These are phyloP conservation scores for Elmis aenea DNA, from an alignment of 2,888 invertebrate genomes.

Conservation along the genomic window DNA sequence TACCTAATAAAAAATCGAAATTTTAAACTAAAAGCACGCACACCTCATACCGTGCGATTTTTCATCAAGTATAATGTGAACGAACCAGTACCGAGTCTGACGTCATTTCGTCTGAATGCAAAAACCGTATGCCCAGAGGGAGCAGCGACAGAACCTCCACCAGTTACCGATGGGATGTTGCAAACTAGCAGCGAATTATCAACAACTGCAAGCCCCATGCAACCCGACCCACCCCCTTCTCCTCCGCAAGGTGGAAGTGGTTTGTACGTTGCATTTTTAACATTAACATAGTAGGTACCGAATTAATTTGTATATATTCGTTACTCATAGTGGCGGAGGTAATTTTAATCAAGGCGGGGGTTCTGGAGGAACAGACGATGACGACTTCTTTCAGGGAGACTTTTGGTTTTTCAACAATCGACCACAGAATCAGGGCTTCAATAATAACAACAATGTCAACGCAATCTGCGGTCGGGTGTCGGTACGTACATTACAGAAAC, in stretches of 20 bases:
- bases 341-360: constrained; percentile 7
- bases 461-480: not conserved
- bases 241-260: not conserved
- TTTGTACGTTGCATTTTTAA: not conserved
- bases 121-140: constrained; percentile 52
- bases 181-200: constrained; percentile 15
- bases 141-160: constrained; percentile 18
- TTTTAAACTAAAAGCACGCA: constrained; percentile 54
- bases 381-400: constrained; percentile 38
- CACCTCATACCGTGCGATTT: constrained; percentile 53
- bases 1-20: constrained; percentile 54
- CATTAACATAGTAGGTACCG: too few species aligned
- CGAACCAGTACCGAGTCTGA: constrained; percentile 48
- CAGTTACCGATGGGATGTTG: constrained; percentile 3
- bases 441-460: not conserved
- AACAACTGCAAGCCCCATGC: not conserved
- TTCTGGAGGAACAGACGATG: constrained; percentile 33
- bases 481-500: not conserved
- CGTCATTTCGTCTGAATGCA: constrained; percentile 53
- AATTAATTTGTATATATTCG: not conserved
- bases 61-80: constrained; percentile 55
- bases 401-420: constrained; percentile 20
- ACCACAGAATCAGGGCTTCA: not conserved
- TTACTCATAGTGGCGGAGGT: constrained; percentile 13
- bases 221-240: not conserved